Base-by-base conservation (phyloP, 2,888 invertebrate species). In the Amblyjoppa proteus region DNA sequence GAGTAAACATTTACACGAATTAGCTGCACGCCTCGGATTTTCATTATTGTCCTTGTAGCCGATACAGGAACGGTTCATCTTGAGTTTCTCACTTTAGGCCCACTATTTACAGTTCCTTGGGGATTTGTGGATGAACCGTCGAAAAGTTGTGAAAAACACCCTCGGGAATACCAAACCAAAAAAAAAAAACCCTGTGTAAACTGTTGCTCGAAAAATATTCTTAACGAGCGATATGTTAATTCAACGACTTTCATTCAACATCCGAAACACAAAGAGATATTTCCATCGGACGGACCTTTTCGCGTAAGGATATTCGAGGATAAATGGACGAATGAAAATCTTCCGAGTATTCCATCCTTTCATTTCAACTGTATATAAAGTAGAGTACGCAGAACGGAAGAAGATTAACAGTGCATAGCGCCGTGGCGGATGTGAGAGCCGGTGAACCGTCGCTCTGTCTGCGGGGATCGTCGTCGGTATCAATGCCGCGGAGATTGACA, bases 401-500 rank as follows among this genome's bases (percentile, higher is more conserved):
- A 84, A 84, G 84, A 84, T 84, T 84, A 84, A 81, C 76, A 76
- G 84, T 84, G 56, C 64, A 77, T 64, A 34, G 45, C 76, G 53
- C 49, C 66, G 71, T 71, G 58, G 71, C 80, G 84, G 76, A 84
- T 81, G 84, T 76, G 71, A 70, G 80, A 76, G 80, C 76, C 80
- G 71, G 86, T 83, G 88, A 87, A 89, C 88, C 91, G 89, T 91
- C 90, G 88, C 88, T 89, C 87, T 90, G 91, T 91, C 90, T 83
- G 82, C 87, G 90, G 90, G 89, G 90, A 90, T 90, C 90, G 91
- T 91, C 91, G 90, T 90, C 91, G 64, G 91, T 93, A 93, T 93
- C 93, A 92, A 93, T 93, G 92, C 91, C 90, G 90, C 89, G 88
- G 89, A 92, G 93, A 93, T 93, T 92, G 93, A 93, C 93, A 93